Base-by-base conservation (phyloP, 2,113 vertebrate genomes). In the Baryphthengus martii region DNA sequence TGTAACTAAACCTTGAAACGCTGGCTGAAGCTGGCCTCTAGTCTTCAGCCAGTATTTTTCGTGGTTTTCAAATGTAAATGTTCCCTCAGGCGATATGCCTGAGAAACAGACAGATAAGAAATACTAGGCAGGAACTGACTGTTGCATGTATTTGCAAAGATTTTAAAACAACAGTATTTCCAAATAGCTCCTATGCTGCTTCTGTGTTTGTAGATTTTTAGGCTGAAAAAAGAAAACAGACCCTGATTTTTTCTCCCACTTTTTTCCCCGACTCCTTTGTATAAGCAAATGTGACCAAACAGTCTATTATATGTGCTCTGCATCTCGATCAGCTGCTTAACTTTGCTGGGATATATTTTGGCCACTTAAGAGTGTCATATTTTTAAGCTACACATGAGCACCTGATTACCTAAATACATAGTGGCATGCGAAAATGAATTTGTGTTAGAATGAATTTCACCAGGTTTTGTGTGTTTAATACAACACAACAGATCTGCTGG, bases 1-100 rank as follows among this genome's bases (percentile, higher is more conserved):
- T 94, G 44, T 82, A 95, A 88, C 53, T 91, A 89, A 87, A 72
- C 47, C 66, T 85, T 84, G 63, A 95, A 95, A 84, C 29, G 25
- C 24, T 63, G 52, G 26, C 28, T 85, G 44, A 70, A 82, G 44
- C 52, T 70, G 53, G 21, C 31, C 42, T 37, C 28, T 81, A 44
- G 42, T 73, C 66, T 88, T 78, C 6, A 6, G 44, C 72, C 28
- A 81, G 55, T 53, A 28, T 78, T 86, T 90, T 86, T 87, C 47
- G 65, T 84, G 78, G 91, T 74, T 83, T 37, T 94, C 90, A 86
- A 90, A 92, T 76, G 75, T 78, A 80, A 44, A 56, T 61, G 35
- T 94, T 74, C 40, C 83, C 47, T 81, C 29, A 42, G 68, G 56
- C 5, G 18, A 11, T 92, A 80, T 86, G 24, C 18, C 39, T 28